Conservation (phyloP, 2,113 vertebrate species). For the Halcyon malimbica region DNA sequence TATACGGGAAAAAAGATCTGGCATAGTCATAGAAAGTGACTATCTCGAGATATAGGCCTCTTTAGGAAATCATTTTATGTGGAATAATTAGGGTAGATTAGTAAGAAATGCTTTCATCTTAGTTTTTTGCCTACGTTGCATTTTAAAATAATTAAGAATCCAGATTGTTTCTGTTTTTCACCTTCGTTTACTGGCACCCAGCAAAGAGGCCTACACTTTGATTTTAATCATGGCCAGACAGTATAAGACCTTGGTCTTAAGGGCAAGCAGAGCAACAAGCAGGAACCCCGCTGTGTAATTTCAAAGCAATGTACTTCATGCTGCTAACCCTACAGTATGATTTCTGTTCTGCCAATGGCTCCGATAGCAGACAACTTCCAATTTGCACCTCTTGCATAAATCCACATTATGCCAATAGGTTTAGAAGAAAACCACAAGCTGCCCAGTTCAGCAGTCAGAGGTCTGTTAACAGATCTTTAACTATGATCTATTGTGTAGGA, state of each 20-base stretch:
- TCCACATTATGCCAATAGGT: constrained; percentile 78
- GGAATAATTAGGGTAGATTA: constrained; percentile 79
- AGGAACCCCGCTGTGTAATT: constrained; percentile 79
- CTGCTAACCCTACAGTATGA: constrained; percentile 79
- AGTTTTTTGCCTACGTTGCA: constrained; percentile 69
- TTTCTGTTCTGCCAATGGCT: constrained; percentile 75
- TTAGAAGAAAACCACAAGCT: constrained; percentile 78
- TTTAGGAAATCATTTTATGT: constrained; percentile 76
- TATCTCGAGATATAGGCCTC: constrained; percentile 5
- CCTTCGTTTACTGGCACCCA: constrained; percentile 79
- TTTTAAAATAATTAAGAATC: constrained; percentile 80
- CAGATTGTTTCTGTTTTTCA: constrained; percentile 82
- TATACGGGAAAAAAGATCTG: background rate
- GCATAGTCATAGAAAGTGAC: background rate
- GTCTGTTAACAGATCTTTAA: constrained; percentile 84
- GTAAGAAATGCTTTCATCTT: constrained; percentile 80
- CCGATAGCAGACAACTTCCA: constrained; percentile 74
- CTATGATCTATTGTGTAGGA: constrained; percentile 76
- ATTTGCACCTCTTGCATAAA: constrained; percentile 85
- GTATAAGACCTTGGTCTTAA: constrained; percentile 69
- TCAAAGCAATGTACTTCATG: constrained; percentile 82
- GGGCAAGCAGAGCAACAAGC: constrained; percentile 51
- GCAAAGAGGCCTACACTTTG: constrained; percentile 79
- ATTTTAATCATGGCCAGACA: constrained; percentile 82
- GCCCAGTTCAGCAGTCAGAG: constrained; percentile 72